These are phyloP conservation scores for Aphodius granarius DNA, from an alignment of 2,888 invertebrate genomes.

Conservation along the genomic window DNA sequence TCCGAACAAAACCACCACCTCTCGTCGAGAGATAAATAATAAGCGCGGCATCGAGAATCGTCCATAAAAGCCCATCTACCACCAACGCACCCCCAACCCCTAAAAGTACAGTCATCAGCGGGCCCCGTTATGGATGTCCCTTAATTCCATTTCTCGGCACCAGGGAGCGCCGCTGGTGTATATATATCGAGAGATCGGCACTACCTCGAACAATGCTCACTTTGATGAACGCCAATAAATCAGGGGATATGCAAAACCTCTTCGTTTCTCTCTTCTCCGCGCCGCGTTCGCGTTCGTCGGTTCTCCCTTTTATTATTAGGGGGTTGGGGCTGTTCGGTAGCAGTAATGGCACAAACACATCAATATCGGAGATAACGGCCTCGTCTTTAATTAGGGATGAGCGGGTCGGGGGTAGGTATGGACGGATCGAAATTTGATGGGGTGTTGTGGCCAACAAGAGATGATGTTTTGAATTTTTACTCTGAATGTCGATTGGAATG, in stretches of 20 bases:
- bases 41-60: background rate
- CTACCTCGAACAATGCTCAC: conserved; percentile 8
- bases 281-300: background rate
- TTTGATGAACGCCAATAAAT: conserved; percentile 14
- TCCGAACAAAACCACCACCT: background rate
- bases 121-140: background rate
- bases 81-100: background rate
- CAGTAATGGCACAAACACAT: background rate
- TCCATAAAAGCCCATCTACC: background rate
- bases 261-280: conserved; percentile 1
- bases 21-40: background rate
- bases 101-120: background rate
- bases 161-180: background rate
- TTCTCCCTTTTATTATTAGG: background rate
- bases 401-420: background rate
- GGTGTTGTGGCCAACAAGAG: background rate
- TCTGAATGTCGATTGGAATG: no score
- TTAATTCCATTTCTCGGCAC: background rate
- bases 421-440: background rate
- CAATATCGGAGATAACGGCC: background rate
- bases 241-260: conserved; percentile 11
- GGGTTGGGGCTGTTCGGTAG: background rate
- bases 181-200: conserved; percentile 11
- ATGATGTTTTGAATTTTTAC: background rate
- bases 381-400: background rate